phyloP scores from a whole-genome alignment of 2,888 invertebrate genomes.

The Hirtodrosophila cameraria region DNA sequence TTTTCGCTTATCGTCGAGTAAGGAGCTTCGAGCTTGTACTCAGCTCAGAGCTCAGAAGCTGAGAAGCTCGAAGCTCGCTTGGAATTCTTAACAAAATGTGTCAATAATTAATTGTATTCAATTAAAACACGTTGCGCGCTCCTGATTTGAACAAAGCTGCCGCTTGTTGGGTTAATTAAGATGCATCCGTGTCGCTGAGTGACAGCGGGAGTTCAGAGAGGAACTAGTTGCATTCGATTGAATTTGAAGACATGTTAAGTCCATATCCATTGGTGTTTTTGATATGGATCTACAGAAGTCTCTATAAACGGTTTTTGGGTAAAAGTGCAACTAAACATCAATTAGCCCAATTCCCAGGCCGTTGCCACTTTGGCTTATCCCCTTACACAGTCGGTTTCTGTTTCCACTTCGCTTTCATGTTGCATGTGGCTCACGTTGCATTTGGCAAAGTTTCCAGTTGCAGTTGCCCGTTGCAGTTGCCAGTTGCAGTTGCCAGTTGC shows the following conservation, averaged over 20 bases:
- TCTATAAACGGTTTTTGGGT: constrained; percentile 78
- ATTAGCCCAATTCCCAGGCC: constrained; percentile 83
- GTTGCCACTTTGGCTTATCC: constrained; percentile 57
- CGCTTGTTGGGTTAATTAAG: constrained; percentile 73
- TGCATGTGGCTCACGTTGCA: constrained; percentile 75
- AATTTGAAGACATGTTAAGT: constrained; percentile 45
- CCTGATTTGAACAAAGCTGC: constrained; percentile 10
- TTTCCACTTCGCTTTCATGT: constrained; percentile 66
- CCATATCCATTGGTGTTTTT: constrained; percentile 41
- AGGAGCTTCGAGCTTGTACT: constrained; percentile 13
- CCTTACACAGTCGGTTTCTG: constrained; percentile 51
- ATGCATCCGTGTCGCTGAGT: constrained; percentile 74
- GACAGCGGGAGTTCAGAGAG: constrained; percentile 20
- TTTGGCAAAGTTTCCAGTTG: constrained; percentile 59
- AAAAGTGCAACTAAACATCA: constrained; percentile 84
- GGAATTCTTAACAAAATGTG: constrained; percentile 78
- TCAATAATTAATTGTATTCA: constrained; percentile 84
- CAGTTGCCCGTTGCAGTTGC: constrained; percentile 25
- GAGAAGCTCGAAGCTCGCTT: constrained; percentile 47
- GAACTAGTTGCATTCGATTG: constrained; percentile 22
- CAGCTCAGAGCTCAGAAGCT: too few relatives aligned
- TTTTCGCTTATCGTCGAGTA: constrained; percentile 48
- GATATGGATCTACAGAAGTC: constrained; percentile 49
- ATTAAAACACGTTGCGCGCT: constrained; percentile 70
- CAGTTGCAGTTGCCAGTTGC: constrained; percentile 31